phyloP scores from a whole-genome alignment of 2,113 vertebrate species.

The Lampris megalopsis region DNA sequence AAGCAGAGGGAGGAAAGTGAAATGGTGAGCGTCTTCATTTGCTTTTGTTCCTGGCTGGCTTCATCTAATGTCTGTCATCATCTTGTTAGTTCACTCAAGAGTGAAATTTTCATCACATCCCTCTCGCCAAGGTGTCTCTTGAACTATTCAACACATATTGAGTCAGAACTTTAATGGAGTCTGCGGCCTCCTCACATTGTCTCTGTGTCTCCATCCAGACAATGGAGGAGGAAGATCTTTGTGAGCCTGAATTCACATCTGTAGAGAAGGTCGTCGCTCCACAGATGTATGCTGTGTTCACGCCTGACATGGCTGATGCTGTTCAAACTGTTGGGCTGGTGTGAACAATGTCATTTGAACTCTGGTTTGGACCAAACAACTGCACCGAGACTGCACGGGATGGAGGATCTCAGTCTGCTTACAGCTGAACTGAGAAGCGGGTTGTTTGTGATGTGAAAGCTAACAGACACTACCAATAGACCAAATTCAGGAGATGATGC shows the following conservation, averaged over 20 bases:
- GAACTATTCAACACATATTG: constrained; percentile 22
- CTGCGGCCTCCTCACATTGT: background rate
- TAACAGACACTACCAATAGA: too few species aligned
- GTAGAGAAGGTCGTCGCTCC: too few species aligned
- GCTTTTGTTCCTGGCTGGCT: constrained; percentile 25
- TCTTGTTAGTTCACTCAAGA: background rate
- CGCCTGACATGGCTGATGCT: too few species aligned
- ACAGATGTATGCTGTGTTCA: too few species aligned
- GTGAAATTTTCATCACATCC: constrained; percentile 21
- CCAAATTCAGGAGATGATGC: too few species aligned
- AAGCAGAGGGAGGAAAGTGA: background rate
- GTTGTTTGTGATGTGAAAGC: too few species aligned
- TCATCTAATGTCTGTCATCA: constrained; percentile 33
- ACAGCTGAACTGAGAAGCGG: too few species aligned
- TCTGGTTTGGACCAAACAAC: too few species aligned
- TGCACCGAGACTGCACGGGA: too few species aligned
- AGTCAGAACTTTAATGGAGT: background rate
- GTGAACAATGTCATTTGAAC: too few species aligned
- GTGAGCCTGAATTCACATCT: background rate
- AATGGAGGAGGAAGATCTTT: background rate
- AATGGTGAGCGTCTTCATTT: constrained; percentile 11
- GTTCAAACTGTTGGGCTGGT: too few species aligned
- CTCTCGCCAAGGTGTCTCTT: constrained; percentile 4
- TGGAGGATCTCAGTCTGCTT: too few species aligned
- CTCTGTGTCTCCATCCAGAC: background rate